Evolutionary conservation across 2,888 invertebrate species (phyloP).

Genomic region (Apoderus coryli): DNA sequence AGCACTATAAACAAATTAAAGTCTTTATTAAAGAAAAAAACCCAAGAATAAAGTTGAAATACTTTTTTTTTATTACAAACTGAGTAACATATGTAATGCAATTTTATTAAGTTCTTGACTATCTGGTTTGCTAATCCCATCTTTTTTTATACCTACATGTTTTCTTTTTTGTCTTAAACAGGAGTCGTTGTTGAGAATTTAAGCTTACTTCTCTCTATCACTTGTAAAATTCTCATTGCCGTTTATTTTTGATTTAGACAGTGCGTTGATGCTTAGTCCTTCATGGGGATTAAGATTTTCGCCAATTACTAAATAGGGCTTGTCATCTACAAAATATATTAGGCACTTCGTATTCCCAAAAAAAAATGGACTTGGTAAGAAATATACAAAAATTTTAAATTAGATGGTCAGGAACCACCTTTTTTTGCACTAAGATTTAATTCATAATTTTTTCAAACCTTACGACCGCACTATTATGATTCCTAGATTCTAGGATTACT

Average conservation of each 20-base stretch:
- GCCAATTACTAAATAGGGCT: slow-evolving; percentile 3
- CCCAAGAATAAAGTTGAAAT: too few relatives aligned
- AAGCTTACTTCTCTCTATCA: background rate
- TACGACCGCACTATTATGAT: too few relatives aligned
- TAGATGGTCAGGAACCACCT: too few relatives aligned
- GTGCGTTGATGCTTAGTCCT: background rate
- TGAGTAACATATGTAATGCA: slow-evolving; percentile 1
- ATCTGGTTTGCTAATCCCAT: slow-evolving; percentile 1
- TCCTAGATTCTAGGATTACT: too few relatives aligned
- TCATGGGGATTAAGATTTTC: background rate
- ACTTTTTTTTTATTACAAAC: background rate
- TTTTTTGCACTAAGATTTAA: too few relatives aligned
- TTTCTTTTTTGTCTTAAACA: slow-evolving; percentile 2
- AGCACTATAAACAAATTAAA: slow-evolving; percentile 1
- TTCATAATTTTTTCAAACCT: too few relatives aligned
- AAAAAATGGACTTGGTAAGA: too few relatives aligned
- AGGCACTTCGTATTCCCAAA: too few relatives aligned
- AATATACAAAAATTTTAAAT: too few relatives aligned
- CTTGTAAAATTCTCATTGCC: slow-evolving; percentile 1
- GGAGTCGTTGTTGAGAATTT: slow-evolving; percentile 1
- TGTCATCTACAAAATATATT: slow-evolving; percentile 1
- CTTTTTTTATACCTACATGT: slow-evolving; percentile 1
- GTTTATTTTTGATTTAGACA: slow-evolving; percentile 3
- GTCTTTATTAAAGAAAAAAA: slow-evolving; percentile 1
- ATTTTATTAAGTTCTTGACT: slow-evolving; percentile 2